These are phyloP conservation scores for Aspidapion aeneum DNA, from an alignment of 2,888 invertebrate genomes.

Conservation along the genomic window DNA sequence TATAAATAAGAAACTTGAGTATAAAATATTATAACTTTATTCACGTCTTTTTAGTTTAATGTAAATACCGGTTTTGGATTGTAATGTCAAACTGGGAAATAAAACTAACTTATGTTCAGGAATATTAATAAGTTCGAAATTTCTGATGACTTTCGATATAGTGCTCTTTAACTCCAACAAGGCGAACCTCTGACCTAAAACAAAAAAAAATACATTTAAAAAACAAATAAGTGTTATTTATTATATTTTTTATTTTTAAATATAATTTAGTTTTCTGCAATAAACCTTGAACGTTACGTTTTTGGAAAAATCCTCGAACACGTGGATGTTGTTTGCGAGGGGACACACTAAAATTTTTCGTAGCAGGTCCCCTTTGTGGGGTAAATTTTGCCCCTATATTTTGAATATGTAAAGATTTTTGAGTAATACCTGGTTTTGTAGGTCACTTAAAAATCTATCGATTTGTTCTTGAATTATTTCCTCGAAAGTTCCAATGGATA, in stretches of 20 bases:
- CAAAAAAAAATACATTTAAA: slow-evolving; percentile 3
- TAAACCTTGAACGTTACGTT: too few species aligned
- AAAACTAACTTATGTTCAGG: slow-evolving; percentile 12
- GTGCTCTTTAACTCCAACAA: slow-evolving; percentile 55
- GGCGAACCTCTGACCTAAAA: slow-evolving; percentile 46
- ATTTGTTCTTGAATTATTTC: too few species aligned
- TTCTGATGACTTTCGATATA: slow-evolving; percentile 51
- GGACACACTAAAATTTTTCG: not conserved
- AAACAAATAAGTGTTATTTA: too few species aligned
- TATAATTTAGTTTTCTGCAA: not conserved
- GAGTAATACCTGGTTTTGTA: too few species aligned
- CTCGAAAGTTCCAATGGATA: too few species aligned
- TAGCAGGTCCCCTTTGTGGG: too few species aligned
- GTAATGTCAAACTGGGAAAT: slow-evolving; percentile 16
- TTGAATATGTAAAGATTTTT: too few species aligned
- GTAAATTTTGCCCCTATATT: too few species aligned
- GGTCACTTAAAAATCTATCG: too few species aligned
- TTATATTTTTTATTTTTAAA: not conserved
- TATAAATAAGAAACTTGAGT: too few species aligned
- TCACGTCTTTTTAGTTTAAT: slow-evolving; percentile 9
- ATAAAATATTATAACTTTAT: too few species aligned
- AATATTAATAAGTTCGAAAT: slow-evolving; percentile 41
- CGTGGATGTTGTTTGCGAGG: not conserved
- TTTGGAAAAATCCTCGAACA: too few species aligned
- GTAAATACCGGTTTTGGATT: slow-evolving; percentile 17